phyloP scores from a whole-genome alignment of 2,888 invertebrate species.

The Agriopis aurantiaria region DNA sequence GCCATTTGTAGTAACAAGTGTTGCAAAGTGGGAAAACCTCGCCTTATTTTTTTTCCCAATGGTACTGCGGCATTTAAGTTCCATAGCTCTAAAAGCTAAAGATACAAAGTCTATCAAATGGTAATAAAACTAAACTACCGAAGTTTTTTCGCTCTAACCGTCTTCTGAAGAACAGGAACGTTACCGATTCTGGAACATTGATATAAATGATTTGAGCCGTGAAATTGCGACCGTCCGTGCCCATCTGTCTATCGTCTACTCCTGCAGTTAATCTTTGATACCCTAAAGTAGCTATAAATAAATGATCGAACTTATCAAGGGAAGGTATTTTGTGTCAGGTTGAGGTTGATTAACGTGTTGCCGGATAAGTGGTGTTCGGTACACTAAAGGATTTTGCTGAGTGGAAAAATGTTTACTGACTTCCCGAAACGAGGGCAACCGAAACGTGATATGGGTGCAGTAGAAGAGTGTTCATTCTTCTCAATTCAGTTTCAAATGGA shows the following conservation, averaged over 20 bases:
- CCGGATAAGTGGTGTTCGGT: not conserved
- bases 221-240: slow-evolving; percentile 48
- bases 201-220: slow-evolving; percentile 52
- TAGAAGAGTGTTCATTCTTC: not conserved
- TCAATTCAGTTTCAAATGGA: not conserved
- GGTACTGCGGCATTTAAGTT: too few species aligned
- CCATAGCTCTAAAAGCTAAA: not conserved
- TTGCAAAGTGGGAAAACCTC: too few species aligned
- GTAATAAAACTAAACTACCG: slow-evolving; percentile 18
- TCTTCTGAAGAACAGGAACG: slow-evolving; percentile 21
- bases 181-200: slow-evolving; percentile 30
- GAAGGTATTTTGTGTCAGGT: slow-evolving; percentile 12
- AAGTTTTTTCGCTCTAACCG: slow-evolving; percentile 11
- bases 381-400: not conserved
- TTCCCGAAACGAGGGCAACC: not conserved
- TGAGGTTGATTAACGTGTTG: slow-evolving; percentile 13
- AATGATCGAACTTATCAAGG: slow-evolving; percentile 29
- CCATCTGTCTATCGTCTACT: slow-evolving; percentile 25
- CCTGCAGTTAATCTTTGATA: slow-evolving; percentile 43
- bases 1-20: too few species aligned
- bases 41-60: too few species aligned
- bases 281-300: slow-evolving; percentile 37
- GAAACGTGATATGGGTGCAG: slow-evolving; percentile 1
- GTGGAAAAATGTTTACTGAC: not conserved
- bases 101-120: slow-evolving; percentile 3